Evolutionary conservation across 2,113 vertebrate genomes (phyloP), one percentile per base, ranked within the genome.

Genomic region (Alligator sinensis): DNA sequence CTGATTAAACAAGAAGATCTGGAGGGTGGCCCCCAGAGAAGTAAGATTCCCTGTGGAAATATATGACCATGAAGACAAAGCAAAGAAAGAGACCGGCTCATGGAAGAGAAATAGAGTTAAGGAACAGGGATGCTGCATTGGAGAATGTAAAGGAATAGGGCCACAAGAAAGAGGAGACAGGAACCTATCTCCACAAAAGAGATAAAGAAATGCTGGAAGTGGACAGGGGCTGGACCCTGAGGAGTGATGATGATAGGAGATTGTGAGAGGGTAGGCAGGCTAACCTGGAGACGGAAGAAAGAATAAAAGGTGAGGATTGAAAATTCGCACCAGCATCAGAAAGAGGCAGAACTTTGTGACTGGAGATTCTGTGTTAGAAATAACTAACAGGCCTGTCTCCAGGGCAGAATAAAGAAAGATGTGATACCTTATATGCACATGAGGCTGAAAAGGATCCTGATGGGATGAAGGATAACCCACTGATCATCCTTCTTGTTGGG

Each of bases 161-260:
- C 30, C 3, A 2, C n/a, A 4, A 34, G 34, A 77, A 27, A 77
- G 6, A 34, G 80, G 55, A 47, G n/a, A 4, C 17, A 80, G 54
- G 38, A 38, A 38, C 38, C 77, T 83, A 22, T 13, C 27, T 59
- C 77, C 61, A 4, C 59, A 57, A 83, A 54, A 75, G 54, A 16
- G 64, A 30, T 30, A 0, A 9, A 38, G 72, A 89, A 57, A 3
- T 28, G 62, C 6, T 0, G 18, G 4, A 18, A 74, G 38, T 16
- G 58, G 12, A 24, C 16, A 38, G 61, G 59, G 80, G 9, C 6
- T 15, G 64, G 54, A 21, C 66, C 15, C 0, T 64, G 59, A 28
- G 58, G 11, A 7, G 9, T 38, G 38, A 38, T 38, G 38, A 38
- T 38, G 6, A 38, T 38, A 38, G 38, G 38, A 38, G 38, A 38